A percentile compares a stretch with the other conserved stretches of the same genome.
Conservation (phyloP, 2,797 vertebrate species). For the Knipowitschia caucasica region DNA sequence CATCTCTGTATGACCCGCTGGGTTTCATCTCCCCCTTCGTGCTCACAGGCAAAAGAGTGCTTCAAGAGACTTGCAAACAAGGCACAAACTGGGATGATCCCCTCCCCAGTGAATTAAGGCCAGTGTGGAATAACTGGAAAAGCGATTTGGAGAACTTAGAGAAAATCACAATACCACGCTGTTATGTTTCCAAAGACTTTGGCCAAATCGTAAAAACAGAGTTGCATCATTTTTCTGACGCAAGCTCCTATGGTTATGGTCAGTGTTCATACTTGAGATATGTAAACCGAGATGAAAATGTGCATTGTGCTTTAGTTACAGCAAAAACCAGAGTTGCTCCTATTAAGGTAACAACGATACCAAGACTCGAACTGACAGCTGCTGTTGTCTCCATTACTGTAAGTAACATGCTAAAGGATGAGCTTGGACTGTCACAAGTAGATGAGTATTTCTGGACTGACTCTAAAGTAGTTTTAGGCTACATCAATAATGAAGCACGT, state of each 20-base stretch:
- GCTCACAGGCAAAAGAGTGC: neutral
- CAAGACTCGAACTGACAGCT: neutral
- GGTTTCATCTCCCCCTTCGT: slow-evolving; percentile 3
- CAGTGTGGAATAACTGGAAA: too few relatives aligned
- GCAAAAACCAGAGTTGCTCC: slow-evolving; percentile 1
- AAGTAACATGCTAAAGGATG: neutral
- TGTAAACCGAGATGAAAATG: neutral
- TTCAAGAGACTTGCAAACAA: neutral
- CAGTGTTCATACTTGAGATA: neutral
- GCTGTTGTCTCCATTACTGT: neutral
- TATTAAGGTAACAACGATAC: neutral
- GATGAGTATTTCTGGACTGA: neutral
- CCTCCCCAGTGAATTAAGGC: neutral
- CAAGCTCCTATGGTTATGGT: neutral
- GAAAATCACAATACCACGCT: too few relatives aligned
- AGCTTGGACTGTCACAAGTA: neutral
- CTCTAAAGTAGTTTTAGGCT: too few relatives aligned
- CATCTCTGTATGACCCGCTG: slow-evolving; percentile 1
- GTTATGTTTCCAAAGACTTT: neutral
- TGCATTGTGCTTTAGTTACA: neutral
- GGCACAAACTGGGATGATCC: neutral
- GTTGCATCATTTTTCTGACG: neutral
- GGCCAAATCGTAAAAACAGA: neutral
- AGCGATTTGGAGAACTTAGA: too few relatives aligned
- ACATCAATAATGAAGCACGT: too few relatives aligned